Percentiles rank a stretch among this genome's conserved stretches.
Conservation (phyloP, 2,113 vertebrate species). For the Siniperca knerii region DNA sequence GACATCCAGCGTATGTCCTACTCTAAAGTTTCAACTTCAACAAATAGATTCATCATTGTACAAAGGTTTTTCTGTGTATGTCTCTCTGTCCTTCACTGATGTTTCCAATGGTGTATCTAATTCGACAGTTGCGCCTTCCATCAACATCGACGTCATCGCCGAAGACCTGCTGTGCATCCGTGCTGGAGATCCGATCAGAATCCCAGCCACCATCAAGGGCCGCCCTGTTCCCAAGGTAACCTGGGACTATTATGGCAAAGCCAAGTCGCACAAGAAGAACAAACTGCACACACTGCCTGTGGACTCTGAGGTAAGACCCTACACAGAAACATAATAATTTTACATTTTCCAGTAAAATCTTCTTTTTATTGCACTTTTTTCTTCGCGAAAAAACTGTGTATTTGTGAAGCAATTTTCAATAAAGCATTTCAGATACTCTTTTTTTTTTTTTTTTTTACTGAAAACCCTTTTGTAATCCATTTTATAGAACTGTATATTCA, state of each 20-base stretch:
- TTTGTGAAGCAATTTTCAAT: neutral
- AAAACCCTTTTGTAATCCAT: neutral
- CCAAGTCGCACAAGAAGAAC: conserved; percentile 92
- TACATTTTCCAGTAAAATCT: neutral
- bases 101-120: neutral
- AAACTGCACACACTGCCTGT: conserved; percentile 92
- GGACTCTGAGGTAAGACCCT: conserved; percentile 82
- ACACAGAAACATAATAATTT: neutral
- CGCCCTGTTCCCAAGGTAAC: conserved; percentile 93
- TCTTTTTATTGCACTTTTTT: neutral
- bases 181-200: conserved; percentile 92
- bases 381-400: neutral
- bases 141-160: conserved; percentile 89
- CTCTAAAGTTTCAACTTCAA: neutral
- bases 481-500: neutral
- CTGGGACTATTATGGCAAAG: conserved; percentile 97
- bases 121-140: conserved; percentile 89
- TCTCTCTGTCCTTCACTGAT: neutral
- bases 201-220: conserved; percentile 92
- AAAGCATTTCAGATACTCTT: neutral
- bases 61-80: too few species aligned
- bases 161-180: conserved; percentile 90
- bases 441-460: neutral
- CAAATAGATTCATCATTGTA: neutral
- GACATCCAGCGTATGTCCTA: conserved; percentile 90